Conservation (phyloP, 2,113 vertebrate species). For the Chloebia gouldiae region DNA sequence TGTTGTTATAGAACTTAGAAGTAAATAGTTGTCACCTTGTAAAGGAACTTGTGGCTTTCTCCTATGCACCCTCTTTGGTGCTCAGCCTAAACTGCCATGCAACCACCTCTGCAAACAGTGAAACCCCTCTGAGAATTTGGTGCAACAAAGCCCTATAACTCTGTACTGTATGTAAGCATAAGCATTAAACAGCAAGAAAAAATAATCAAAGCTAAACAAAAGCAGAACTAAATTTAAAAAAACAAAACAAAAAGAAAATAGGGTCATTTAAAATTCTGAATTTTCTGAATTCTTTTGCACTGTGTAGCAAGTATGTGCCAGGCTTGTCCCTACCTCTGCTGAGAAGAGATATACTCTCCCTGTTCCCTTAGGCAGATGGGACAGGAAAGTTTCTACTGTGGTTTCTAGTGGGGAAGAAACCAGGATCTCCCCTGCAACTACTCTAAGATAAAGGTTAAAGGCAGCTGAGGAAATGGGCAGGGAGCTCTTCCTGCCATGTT, state of each 20-base stretch:
- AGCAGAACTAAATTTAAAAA: background rate
- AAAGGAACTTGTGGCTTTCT: background rate
- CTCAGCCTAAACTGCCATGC: background rate
- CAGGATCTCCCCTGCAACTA: fast-evolving
- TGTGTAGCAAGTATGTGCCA: too few species aligned
- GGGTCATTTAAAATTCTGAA: background rate
- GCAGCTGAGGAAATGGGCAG: background rate
- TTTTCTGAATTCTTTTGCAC: background rate
- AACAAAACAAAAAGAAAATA: background rate
- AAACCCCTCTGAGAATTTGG: background rate
- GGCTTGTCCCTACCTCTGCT: background rate
- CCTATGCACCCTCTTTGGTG: background rate
- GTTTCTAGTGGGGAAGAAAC: background rate
- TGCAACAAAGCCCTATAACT: background rate
- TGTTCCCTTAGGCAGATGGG: background rate
- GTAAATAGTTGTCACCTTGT: background rate
- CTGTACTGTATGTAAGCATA: background rate
- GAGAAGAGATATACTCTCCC: background rate
- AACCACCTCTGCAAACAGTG: background rate
- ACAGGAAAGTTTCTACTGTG: background rate
- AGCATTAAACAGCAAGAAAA: background rate
- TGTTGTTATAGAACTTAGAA: background rate
- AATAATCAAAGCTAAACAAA: background rate
- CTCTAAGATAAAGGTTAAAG: background rate
- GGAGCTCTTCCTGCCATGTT: background rate